These are phyloP conservation scores for Calcarius ornatus DNA, from an alignment of 2,113 vertebrate species.

Conservation along the genomic window DNA sequence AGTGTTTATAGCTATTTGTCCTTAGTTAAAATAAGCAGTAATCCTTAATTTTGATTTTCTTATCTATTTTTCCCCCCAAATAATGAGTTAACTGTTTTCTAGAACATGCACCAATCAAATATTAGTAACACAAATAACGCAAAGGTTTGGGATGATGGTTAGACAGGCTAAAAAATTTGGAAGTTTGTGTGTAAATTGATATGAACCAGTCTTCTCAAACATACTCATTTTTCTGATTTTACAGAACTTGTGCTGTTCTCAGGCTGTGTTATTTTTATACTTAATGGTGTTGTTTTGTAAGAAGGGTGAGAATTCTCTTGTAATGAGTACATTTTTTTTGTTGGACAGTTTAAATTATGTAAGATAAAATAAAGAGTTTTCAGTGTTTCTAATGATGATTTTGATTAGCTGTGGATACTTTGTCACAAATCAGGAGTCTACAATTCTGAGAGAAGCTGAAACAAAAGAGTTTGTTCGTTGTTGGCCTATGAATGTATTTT, in stretches of 20 bases:
- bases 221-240: not conserved
- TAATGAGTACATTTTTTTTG: not conserved
- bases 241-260: not conserved
- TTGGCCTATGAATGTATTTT: not conserved
- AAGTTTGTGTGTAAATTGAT: not conserved
- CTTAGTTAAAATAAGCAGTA: not conserved
- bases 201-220: not conserved
- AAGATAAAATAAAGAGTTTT: not conserved
- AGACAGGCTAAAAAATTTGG: not conserved
- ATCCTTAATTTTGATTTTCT: not conserved
- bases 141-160: not conserved
- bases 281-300: not conserved
- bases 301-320: not conserved
- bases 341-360: not conserved
- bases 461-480: not conserved
- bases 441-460: not conserved
- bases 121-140: not conserved
- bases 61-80: fast-evolving
- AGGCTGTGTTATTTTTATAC: not conserved
- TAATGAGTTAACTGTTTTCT: not conserved
- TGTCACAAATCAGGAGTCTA: not conserved
- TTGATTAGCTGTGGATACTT: not conserved
- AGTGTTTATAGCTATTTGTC: not conserved
- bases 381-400: not conserved
- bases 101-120: not conserved